Conservation (phyloP, 1,140 invertebrate genomes). For the Caerostris extrusa region DNA sequence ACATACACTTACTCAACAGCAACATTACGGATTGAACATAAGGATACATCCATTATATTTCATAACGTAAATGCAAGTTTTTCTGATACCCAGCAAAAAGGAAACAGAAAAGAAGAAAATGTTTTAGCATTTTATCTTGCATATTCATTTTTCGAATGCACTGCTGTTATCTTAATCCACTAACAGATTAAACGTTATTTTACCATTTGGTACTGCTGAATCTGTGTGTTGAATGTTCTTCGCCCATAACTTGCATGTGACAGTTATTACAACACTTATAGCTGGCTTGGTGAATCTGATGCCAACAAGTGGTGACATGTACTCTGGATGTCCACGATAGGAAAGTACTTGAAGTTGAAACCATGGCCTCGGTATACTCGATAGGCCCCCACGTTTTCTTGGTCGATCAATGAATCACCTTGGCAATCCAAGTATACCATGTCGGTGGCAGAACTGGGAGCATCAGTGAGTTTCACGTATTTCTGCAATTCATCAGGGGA, state of each 20-base stretch:
- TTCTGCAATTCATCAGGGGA: slow-evolving; percentile 83
- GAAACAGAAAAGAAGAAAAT: background rate
- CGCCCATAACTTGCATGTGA: slow-evolving; percentile 78
- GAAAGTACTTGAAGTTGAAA: slow-evolving; percentile 77
- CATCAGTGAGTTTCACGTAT: slow-evolving; percentile 25
- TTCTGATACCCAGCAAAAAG: background rate
- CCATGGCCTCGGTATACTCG: slow-evolving; percentile 76
- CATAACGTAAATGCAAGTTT: background rate
- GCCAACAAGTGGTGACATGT: slow-evolving; percentile 78
- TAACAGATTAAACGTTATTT: slow-evolving; percentile 76
- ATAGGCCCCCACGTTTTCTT: slow-evolving; percentile 77
- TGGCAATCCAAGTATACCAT: slow-evolving; percentile 77
- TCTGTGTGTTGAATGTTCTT: slow-evolving; percentile 77
- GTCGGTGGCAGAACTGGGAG: background rate
- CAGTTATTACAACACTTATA: slow-evolving; percentile 76
- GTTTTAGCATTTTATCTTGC: background rate
- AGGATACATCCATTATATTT: background rate
- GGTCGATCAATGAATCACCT: slow-evolving; percentile 76
- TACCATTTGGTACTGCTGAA: slow-evolving; percentile 64
- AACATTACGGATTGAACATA: background rate
- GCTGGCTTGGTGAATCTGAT: slow-evolving; percentile 77
- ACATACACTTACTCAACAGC: background rate
- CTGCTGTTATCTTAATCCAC: slow-evolving; percentile 65
- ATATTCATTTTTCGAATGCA: background rate
- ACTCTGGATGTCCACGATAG: slow-evolving; percentile 54